Percentiles rank a stretch among this genome's conserved stretches.
Evolutionary conservation across 2,888 invertebrate species (phyloP).

Genomic region (Endotricha flammealis): DNA sequence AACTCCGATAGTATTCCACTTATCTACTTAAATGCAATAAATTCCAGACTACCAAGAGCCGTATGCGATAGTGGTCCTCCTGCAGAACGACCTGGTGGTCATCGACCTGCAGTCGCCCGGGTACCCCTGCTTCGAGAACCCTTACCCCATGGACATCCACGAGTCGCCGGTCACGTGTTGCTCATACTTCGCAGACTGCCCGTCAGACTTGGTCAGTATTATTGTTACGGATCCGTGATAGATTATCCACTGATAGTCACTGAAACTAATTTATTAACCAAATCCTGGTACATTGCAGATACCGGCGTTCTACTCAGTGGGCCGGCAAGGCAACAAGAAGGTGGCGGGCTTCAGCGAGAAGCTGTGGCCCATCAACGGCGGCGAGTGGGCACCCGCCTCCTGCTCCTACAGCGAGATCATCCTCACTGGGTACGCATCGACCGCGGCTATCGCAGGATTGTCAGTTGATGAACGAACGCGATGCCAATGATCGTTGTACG

Average conservation of each 20-base stretch:
- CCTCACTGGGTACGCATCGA: slow-evolving; percentile 97
- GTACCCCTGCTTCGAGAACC: slow-evolving; percentile 99
- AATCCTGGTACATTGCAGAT: slow-evolving; percentile 49
- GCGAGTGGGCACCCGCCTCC: slow-evolving; percentile 96
- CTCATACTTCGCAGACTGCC: slow-evolving; percentile 98
- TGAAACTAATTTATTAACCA: too few species aligned
- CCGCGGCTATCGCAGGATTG: too few species aligned
- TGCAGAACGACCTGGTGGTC: slow-evolving; percentile 98
- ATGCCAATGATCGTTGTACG: slow-evolving; percentile 7
- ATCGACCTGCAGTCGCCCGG: slow-evolving; percentile 97
- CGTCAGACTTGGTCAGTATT: slow-evolving; percentile 90
- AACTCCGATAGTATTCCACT: slow-evolving; percentile 10
- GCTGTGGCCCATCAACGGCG: slow-evolving; percentile 98
- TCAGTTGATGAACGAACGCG: too few species aligned
- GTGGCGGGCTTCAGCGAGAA: slow-evolving; percentile 91
- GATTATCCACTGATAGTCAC: too few species aligned
- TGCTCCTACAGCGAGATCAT: slow-evolving; percentile 99
- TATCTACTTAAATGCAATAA: background rate
- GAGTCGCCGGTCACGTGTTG: slow-evolving; percentile 99
- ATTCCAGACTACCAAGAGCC: slow-evolving; percentile 96
- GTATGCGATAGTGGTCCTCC: slow-evolving; percentile 97
- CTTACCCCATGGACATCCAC: slow-evolving; percentile 99
- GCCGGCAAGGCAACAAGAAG: slow-evolving; percentile 85
- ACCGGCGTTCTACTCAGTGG: slow-evolving; percentile 98
- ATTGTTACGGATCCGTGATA: too few species aligned